A percentile compares a stretch with the other conserved stretches of the same genome.
Conservation (phyloP, 64 coral and sea anemone species). For the Hydrozoanthus tunicans region DNA sequence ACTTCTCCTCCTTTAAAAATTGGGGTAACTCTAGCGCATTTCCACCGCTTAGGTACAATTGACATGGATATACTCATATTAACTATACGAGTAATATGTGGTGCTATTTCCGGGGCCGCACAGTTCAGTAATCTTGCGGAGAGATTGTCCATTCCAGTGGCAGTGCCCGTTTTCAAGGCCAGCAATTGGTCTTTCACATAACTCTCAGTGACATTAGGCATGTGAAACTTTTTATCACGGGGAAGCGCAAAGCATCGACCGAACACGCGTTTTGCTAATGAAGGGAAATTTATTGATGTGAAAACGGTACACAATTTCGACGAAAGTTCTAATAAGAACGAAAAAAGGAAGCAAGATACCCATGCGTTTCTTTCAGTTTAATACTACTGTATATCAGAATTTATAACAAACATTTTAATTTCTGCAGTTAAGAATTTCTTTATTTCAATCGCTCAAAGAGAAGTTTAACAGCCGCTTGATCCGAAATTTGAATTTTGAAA, state of each 20-base stretch:
- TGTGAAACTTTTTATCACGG: constrained; percentile 9
- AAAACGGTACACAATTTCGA: too few relatives aligned
- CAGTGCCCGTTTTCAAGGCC: not conserved
- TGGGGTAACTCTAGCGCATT: constrained; percentile 8
- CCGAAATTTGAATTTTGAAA: too few relatives aligned
- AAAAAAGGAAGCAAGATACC: too few relatives aligned
- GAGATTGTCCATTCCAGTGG: constrained; percentile 40
- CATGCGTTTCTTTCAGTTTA: too few relatives aligned
- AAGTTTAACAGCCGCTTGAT: too few relatives aligned
- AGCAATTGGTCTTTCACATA: not conserved
- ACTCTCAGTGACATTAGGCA: constrained; percentile 8
- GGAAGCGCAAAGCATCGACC: not conserved
- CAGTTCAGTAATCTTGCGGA: not conserved
- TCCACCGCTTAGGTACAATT: constrained; percentile 1
- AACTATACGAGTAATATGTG: constrained; percentile 7
- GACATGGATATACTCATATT: not conserved
- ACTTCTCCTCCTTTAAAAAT: not conserved
- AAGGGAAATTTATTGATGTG: too few relatives aligned
- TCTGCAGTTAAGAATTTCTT: too few relatives aligned
- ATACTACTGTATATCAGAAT: too few relatives aligned
- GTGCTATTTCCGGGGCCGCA: not conserved
- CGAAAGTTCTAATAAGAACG: too few relatives aligned
- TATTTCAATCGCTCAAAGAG: too few relatives aligned
- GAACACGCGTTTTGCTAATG: too few relatives aligned
- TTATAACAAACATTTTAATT: too few relatives aligned